Conservation (phyloP, 2,797 vertebrate species). For the Poecilia wingei region DNA sequence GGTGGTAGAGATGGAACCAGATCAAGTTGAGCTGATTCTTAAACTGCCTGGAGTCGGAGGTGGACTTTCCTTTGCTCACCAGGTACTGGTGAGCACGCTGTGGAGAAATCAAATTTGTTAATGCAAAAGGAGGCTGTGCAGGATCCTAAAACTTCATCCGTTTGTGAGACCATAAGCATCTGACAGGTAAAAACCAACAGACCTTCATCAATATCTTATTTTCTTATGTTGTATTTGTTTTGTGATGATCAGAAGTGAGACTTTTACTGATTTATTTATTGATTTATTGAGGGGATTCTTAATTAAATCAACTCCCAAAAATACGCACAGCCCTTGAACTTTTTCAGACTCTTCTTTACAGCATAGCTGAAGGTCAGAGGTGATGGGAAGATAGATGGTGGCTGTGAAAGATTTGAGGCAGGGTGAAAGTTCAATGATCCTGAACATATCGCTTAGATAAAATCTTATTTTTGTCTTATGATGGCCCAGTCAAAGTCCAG, state of each 20-base stretch:
- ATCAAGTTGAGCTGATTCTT: slow-evolving; percentile 85
- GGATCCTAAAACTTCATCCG: background rate
- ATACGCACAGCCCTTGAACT: background rate
- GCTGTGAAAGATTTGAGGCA: background rate
- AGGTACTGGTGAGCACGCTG: slow-evolving; percentile 86
- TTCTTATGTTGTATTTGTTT: background rate
- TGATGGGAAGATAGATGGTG: background rate
- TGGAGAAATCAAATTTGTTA: slow-evolving; percentile 28
- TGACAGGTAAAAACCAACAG: background rate
- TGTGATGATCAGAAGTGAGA: background rate
- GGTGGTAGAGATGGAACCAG: slow-evolving; percentile 89
- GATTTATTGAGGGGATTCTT: background rate
- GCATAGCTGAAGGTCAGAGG: background rate
- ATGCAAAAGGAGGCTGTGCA: background rate
- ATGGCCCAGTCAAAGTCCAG: no score
- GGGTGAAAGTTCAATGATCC: background rate
- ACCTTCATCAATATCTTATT: background rate
- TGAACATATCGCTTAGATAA: background rate
- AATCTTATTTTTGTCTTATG: background rate
- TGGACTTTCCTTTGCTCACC: slow-evolving; percentile 80
- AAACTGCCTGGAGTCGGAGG: slow-evolving; percentile 73
- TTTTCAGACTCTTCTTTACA: background rate
- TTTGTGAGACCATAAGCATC: background rate
- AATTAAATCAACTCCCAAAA: background rate
- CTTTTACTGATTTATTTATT: background rate